Conservation (phyloP, 2,797 vertebrate species). For the Hippocampus kuda region DNA sequence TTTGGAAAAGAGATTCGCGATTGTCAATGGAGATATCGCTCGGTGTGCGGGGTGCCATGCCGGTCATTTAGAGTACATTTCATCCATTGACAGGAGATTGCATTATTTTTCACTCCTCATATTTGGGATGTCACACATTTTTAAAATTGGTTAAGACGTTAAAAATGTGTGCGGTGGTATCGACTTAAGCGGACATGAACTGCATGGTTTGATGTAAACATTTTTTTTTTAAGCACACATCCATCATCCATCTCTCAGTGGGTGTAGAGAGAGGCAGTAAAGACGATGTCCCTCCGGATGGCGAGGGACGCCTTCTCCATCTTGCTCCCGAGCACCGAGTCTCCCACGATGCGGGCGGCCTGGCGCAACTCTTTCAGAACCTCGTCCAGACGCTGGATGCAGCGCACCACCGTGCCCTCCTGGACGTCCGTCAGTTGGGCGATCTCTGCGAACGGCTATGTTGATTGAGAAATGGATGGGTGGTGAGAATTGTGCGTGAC, state of each 20-base stretch:
- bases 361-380: slow-evolving; percentile 83
- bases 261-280: slow-evolving; percentile 87
- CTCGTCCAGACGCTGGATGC: slow-evolving; percentile 87
- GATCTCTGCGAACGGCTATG: slow-evolving; percentile 80
- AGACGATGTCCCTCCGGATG: slow-evolving; percentile 86
- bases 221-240: neutral
- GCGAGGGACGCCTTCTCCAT: slow-evolving; percentile 83
- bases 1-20: too few relatives aligned
- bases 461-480: neutral
- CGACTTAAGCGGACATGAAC: neutral
- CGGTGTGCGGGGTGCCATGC: too few relatives aligned
- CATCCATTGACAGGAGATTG: too few relatives aligned
- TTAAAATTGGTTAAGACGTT: too few relatives aligned
- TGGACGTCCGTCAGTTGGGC: slow-evolving; percentile 81
- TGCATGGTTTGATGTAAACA: too few relatives aligned
- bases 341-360: slow-evolving; percentile 81
- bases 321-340: slow-evolving; percentile 83
- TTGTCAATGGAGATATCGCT: too few relatives aligned
- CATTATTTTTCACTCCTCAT: too few relatives aligned
- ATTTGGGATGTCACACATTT: too few relatives aligned
- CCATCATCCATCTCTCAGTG: slow-evolving; percentile 63
- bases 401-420: slow-evolving; percentile 85
- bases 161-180: too few relatives aligned
- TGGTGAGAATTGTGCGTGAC: neutral
- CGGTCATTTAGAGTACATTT: too few relatives aligned